Evolutionary conservation across 1,140 invertebrate genomes (phyloP).

Genomic region (Mamestra configurata): DNA sequence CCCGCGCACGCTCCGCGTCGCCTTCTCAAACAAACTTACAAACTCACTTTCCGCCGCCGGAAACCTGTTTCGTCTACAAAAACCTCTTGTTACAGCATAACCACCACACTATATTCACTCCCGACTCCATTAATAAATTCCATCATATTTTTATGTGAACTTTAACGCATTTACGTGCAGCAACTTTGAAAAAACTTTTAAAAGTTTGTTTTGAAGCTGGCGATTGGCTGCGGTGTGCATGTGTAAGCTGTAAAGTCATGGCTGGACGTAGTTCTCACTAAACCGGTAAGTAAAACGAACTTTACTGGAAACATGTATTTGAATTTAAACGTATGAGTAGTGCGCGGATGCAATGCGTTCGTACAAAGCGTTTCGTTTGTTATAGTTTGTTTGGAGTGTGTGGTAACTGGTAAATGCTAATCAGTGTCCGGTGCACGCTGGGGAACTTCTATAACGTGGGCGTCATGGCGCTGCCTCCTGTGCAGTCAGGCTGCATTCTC

Average conservation of each 20-base stretch:
- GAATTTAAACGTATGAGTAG: conserved; percentile 58
- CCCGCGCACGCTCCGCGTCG: conserved; percentile 57
- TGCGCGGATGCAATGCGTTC: conserved; percentile 16
- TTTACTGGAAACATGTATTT: conserved; percentile 75
- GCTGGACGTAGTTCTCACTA: conserved; percentile 76
- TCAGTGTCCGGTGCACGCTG: conserved; percentile 17
- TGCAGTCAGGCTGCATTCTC: conserved; percentile 37
- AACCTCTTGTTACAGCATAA: conserved; percentile 62
- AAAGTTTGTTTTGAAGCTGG: conserved; percentile 69
- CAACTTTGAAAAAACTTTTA: conserved; percentile 78
- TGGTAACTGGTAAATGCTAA: conserved; percentile 26
- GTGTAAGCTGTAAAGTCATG: conserved; percentile 74
- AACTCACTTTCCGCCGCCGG: conserved; percentile 72
- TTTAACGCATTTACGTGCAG: conserved; percentile 57
- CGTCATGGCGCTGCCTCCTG: conserved; percentile 19
- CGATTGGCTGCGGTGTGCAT: conserved; percentile 63
- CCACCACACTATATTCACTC: conserved; percentile 63
- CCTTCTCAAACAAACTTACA: conserved; percentile 70
- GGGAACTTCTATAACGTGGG: conserved; percentile 6
- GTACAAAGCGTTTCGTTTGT: conserved; percentile 1
- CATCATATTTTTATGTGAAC: conserved; percentile 57
- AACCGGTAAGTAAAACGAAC: conserved; percentile 84
- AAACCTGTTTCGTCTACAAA: conserved; percentile 72
- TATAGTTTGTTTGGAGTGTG: conserved; percentile 19
- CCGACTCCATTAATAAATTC: conserved; percentile 52